Percentiles rank a stretch among this genome's conserved stretches.
These are phyloP conservation scores for Egretta garzetta DNA, from an alignment of 2,113 vertebrate species.

Conservation along the genomic window DNA sequence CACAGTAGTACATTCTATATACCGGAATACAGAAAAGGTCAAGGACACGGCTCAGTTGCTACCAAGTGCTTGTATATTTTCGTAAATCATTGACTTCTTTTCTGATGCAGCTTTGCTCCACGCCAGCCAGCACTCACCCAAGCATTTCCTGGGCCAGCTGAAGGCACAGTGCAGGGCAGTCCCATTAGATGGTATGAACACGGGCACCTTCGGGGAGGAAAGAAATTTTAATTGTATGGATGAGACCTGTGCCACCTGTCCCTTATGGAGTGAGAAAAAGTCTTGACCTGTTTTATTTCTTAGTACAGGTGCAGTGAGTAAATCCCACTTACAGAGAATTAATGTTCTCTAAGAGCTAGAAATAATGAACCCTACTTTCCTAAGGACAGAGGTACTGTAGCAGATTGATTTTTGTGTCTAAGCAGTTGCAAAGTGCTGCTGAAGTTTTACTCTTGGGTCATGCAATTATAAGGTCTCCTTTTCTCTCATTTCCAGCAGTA, in stretches of 20 bases:
- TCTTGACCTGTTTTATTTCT: background rate
- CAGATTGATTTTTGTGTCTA: background rate
- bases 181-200: background rate
- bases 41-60: background rate
- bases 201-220: accelerated
- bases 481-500: background rate
- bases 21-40: background rate
- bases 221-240: background rate
- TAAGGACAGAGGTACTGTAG: background rate
- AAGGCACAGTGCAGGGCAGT: background rate
- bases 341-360: background rate
- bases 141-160: no score
- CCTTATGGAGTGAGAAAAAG: background rate
- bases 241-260: background rate
- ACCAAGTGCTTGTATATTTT: background rate
- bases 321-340: background rate
- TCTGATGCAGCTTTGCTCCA: background rate
- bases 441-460: background rate
- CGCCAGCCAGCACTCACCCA: background rate
- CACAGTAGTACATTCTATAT: background rate
- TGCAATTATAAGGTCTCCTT: background rate
- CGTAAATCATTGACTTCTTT: background rate
- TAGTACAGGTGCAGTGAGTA: background rate
- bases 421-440: background rate
- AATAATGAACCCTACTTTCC: background rate